These are phyloP conservation scores for Pseudomyrmex concolor DNA, from an alignment of 1,140 invertebrate genomes.

Conservation along the genomic window DNA sequence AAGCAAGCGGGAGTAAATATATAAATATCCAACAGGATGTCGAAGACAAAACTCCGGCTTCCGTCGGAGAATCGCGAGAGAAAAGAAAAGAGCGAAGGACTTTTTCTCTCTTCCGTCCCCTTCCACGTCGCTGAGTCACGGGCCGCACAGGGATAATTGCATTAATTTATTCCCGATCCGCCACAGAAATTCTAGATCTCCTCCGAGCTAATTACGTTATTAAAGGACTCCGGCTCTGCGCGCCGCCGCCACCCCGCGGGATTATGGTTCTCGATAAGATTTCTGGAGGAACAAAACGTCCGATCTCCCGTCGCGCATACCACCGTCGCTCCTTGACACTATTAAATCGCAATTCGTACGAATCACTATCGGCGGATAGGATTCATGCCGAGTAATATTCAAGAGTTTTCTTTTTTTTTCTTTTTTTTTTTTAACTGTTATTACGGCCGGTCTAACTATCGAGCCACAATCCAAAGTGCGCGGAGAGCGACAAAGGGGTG, in stretches of 20 bases:
- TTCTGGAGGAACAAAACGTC: slow-evolving; percentile 60
- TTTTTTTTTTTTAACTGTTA: slow-evolving; percentile 68
- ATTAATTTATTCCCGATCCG: slow-evolving; percentile 79
- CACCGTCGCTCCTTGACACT: slow-evolving; percentile 58
- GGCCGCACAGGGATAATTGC: slow-evolving; percentile 75
- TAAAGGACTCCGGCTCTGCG: slow-evolving; percentile 65
- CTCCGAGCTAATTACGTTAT: slow-evolving; percentile 79
- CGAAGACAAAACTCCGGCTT: slow-evolving; percentile 52
- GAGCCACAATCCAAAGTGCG: slow-evolving; percentile 61
- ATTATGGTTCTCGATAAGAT: slow-evolving; percentile 71
- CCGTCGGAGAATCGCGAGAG: slow-evolving; percentile 24
- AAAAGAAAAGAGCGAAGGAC: slow-evolving; percentile 17
- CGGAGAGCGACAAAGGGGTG: slow-evolving; percentile 67
- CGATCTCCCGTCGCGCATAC: slow-evolving; percentile 10
- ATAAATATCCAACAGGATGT: slow-evolving; percentile 44
- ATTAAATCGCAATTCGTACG: slow-evolving; percentile 73
- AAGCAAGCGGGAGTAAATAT: slow-evolving; percentile 17
- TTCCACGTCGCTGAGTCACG: slow-evolving; percentile 49
- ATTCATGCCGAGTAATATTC: slow-evolving; percentile 52
- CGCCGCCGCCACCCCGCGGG: slow-evolving; percentile 25
- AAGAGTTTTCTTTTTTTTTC: slow-evolving; percentile 48
- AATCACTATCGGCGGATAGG: slow-evolving; percentile 59
- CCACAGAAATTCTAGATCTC: slow-evolving; percentile 77
- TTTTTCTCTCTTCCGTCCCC: slow-evolving; percentile 24
- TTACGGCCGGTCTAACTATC: slow-evolving; percentile 45